Evolutionary conservation across 2,888 invertebrate genomes (phyloP).

Genomic region (Drosophila cognata): DNA sequence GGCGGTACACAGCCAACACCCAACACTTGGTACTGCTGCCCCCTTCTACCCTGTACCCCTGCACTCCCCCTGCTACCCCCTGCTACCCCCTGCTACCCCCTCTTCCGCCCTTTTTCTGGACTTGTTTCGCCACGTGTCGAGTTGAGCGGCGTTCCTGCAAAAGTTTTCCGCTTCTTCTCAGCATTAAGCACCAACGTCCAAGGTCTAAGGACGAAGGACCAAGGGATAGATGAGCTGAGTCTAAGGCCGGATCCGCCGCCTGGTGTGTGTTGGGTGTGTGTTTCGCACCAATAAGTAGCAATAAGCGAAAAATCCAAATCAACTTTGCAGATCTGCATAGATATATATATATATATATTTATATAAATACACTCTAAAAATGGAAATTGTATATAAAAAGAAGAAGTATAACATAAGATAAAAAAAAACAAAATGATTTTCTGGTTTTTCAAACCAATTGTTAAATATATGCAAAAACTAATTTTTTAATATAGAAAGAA

Average conservation of each 20-base stretch:
- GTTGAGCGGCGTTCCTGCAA: slow-evolving; percentile 34
- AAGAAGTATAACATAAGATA: background rate
- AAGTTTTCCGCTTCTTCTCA: slow-evolving; percentile 51
- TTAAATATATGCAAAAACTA: background rate
- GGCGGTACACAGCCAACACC: slow-evolving; percentile 25
- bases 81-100: background rate
- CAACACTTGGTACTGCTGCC: background rate
- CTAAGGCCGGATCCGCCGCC: slow-evolving; percentile 27
- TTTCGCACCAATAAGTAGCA: slow-evolving; percentile 48
- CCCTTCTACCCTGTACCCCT: background rate
- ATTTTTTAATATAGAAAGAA: background rate
- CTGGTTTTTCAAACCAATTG: no score
- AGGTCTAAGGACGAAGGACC: background rate
- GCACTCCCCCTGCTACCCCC: background rate
- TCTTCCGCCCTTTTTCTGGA: slow-evolving; percentile 1
- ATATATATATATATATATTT: background rate
- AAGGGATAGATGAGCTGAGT: slow-evolving; percentile 18
- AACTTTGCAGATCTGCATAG: slow-evolving; percentile 8
- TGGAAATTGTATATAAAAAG: background rate
- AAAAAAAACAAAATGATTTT: no score
- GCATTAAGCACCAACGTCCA: background rate
- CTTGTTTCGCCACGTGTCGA: slow-evolving; percentile 59
- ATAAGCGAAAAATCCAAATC: slow-evolving; percentile 33
- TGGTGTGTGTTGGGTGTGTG: slow-evolving; percentile 14
- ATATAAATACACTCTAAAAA: background rate